Base-by-base conservation (phyloP, 2,797 vertebrate genomes). In the Acrossocheilus fasciatus region DNA sequence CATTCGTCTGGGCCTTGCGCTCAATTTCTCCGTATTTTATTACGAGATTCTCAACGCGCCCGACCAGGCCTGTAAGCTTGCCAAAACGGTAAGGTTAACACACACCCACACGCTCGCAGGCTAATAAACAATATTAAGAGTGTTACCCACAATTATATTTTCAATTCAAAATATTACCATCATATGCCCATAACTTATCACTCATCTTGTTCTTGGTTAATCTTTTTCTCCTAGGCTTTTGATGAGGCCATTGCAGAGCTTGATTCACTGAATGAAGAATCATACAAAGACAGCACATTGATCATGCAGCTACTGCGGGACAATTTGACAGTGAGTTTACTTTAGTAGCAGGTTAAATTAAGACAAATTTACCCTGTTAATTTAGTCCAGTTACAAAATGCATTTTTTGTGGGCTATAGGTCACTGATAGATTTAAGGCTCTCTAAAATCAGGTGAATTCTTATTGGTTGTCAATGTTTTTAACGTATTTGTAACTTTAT, bases 221-320 rank as follows among this genome's bases (percentile, higher is more conserved):
- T 41, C 70, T 88, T 90, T 89, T 88, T 89, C 91, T 89, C 36
- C 36, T 84, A 99, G 98, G 97, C 98, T 91, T 98, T 98, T 91
- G 98, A 99, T 87, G 96, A 98, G 74, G 98, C 98, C 94, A 97
- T 98, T 87, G 91, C 95, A 90, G 95, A 96, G 93, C 96, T 99
- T 91, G 98, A 99, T 93, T 94, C 94, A 82, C 95, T 98, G 94
- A 97, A 96, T 87, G 95, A 95, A 92, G 98, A 99, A 85, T 98
- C 97, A 72, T 98, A 98, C 95, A 99, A 99, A 98, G 98, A 99
- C 97, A 99, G 98, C 96, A 98, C 97, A 78, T 95, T 99, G 97
- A 99, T 99, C 96, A 98, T 99, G 98, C 98, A 99, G 92, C 97
- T 99, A 94, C 97, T 99, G 94, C 96, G 97, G 93, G 98, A 99